phyloP scores from a whole-genome alignment of 1,140 invertebrate genomes.

The Drosophila suzukii region DNA sequence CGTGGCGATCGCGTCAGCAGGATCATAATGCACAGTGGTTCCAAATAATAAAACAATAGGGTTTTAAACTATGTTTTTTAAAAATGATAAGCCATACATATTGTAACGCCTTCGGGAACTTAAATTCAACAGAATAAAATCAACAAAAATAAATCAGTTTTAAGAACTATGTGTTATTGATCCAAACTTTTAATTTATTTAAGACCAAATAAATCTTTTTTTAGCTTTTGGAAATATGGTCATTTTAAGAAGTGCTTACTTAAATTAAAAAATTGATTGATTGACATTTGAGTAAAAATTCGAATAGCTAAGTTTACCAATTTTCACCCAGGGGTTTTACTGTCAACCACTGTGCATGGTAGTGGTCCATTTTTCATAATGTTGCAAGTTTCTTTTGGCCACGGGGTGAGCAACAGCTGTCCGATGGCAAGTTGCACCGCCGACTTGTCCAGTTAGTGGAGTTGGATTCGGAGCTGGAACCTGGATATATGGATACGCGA shows the following conservation, averaged over 20 bases:
- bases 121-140: too few species aligned
- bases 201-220: too few species aligned
- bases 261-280: not conserved
- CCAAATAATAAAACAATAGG: not conserved
- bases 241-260: too few species aligned
- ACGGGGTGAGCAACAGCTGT: constrained; percentile 50
- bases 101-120: too few species aligned
- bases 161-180: too few species aligned
- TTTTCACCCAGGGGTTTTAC: not conserved
- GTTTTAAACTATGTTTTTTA: not conserved
- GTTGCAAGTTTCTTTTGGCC: constrained; percentile 41
- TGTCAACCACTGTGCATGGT: constrained; percentile 51
- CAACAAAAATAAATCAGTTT: too few species aligned
- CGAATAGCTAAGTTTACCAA: too few species aligned
- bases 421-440: constrained; percentile 18
- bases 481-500: constrained; percentile 18
- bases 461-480: constrained; percentile 1
- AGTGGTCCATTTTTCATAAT: constrained; percentile 62
- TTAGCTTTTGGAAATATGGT: too few species aligned
- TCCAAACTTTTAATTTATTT: too few species aligned
- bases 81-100: too few species aligned
- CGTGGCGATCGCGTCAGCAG: constrained; percentile 55
- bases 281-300: not conserved
- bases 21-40: constrained; percentile 40
- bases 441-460: constrained; percentile 30